phyloP scores from a whole-genome alignment of 2,797 vertebrate species.

The Podarcis lilfordi region DNA sequence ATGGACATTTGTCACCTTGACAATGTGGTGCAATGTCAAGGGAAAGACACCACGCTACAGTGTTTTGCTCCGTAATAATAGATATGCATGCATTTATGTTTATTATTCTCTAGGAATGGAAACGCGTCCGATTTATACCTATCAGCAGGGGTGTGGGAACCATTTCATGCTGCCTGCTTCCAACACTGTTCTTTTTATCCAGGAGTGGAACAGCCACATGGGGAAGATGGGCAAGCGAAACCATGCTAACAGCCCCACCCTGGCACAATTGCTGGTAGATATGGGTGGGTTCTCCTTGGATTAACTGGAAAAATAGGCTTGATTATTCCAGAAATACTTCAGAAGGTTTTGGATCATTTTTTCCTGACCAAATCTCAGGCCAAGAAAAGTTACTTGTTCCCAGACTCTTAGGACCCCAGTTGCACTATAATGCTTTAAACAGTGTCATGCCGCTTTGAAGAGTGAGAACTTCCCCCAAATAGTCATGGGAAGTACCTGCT shows the following conservation, averaged over 20 bases:
- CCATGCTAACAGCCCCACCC: not conserved
- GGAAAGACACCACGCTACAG: not conserved
- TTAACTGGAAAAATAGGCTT: not conserved
- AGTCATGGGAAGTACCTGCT: no score
- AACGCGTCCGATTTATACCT: not conserved
- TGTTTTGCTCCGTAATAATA: not conserved
- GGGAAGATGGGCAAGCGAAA: not conserved
- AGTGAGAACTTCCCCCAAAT: no score
- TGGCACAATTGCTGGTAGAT: not conserved
- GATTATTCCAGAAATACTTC: not conserved
- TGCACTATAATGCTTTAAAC: no score
- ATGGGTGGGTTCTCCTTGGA: not conserved
- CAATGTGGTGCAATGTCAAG: not conserved
- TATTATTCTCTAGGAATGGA: not conserved
- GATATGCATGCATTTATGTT: not conserved
- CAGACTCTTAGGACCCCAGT: not conserved
- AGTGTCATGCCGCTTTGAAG: no score
- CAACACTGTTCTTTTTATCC: not conserved
- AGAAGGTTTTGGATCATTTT: not conserved
- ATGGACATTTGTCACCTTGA: not conserved
- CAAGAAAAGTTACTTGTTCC: not conserved
- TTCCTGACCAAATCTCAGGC: not conserved
- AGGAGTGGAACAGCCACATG: not conserved
- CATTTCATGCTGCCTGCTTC: not conserved
- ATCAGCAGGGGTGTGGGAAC: constrained; percentile 29